Base-by-base conservation (phyloP, 2,113 vertebrate genomes). In the Microtus oregoni region DNA sequence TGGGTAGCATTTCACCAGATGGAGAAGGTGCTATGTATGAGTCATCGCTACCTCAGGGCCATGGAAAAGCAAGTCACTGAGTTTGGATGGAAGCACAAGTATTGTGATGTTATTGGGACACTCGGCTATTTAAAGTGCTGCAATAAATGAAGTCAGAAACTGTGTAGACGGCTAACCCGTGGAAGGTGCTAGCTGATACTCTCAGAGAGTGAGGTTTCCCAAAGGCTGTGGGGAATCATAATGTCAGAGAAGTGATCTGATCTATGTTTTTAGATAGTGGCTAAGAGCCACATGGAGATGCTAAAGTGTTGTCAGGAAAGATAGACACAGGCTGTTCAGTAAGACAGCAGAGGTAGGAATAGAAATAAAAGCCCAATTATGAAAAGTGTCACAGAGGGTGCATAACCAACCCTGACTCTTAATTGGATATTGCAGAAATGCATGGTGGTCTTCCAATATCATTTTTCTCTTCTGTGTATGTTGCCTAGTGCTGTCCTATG, bases 1-100 rank as follows among this genome's bases (percentile, higher is more conserved):
- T 87, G 75, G 86, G n/a, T 78, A 96, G 68, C 90, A n/a, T 67
- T 97, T 94, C 14, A 58, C 77, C 65, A 88, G 88, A 92, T 76
- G 26, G 55, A 92, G 90, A 91, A 94, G 72, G 8, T 85, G 20
- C 32, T 70, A 5, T 35, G 61, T 72, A 38, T 83, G 67, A 95
- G 89, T 94, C 47, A 86, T 58, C 67, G 67, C 47, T 85, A 35
- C 32, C 85, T 73, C 20, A 76, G 7, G 41, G 78, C 30, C 12
- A 63, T 32, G 30, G 52, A 68, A 95, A 95, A 67, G 13, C 13
- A 61, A 96, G 91, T 78, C 83, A 50, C 41, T 86, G 77, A 82
- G 22, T 94, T 47, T 58, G 38, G 70, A 50, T 41, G 52, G n/a
- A 17, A 28, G 86, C 86, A 17, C 58, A 85, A 87, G 63, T 82